phyloP scores from a whole-genome alignment of 1,140 invertebrate genomes.

The Apolygus lucorum region DNA sequence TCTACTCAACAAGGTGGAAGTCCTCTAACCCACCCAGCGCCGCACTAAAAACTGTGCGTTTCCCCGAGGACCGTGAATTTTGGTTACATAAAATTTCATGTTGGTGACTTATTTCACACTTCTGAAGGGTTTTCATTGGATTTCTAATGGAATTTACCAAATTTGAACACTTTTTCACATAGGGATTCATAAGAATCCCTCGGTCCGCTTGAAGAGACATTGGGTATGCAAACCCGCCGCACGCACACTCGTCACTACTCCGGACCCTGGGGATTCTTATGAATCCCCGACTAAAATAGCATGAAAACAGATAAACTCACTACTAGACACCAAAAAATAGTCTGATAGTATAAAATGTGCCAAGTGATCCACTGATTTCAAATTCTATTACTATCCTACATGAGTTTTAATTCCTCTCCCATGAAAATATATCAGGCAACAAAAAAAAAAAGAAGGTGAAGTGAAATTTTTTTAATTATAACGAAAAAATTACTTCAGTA shows the following conservation, averaged over 20 bases:
- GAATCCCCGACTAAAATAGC: slow-evolving; percentile 5
- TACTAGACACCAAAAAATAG: neutral
- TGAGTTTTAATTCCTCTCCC: neutral
- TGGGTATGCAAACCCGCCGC: slow-evolving; percentile 5
- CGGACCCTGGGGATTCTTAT: neutral
- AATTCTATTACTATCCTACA: neutral
- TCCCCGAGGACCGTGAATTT: neutral
- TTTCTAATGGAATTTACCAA: slow-evolving; percentile 9
- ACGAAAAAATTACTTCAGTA: too few relatives aligned
- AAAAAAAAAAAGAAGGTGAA: neutral
- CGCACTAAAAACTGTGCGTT: neutral
- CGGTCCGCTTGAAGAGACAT: neutral
- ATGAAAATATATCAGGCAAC: neutral
- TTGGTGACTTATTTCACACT: slow-evolving; percentile 2
- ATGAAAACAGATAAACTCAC: neutral
- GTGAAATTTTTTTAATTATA: neutral
- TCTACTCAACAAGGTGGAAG: too few relatives aligned
- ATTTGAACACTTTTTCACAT: slow-evolving; percentile 3
- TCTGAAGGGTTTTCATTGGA: neutral
- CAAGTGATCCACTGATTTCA: neutral
- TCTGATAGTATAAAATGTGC: neutral
- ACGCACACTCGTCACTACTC: neutral
- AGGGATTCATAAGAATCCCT: slow-evolving; percentile 5
- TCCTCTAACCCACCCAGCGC: neutral
- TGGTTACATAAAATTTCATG: neutral